Percentiles rank a stretch among this genome's conserved stretches.
Evolutionary conservation across 2,888 invertebrate species (phyloP).

Genomic region (Melolontha melolontha): DNA sequence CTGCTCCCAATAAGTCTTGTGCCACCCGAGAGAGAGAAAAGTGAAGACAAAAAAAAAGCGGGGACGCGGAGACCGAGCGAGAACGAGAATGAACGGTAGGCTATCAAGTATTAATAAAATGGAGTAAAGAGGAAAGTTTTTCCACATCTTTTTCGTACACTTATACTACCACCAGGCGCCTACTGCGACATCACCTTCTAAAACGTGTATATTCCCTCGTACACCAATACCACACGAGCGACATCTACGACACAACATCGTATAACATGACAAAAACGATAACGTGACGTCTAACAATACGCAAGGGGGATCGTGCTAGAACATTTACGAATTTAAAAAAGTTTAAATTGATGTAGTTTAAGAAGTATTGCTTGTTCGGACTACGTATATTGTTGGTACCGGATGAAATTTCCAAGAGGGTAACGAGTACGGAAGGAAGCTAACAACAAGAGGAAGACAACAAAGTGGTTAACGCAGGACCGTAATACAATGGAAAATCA

Average conservation of each 20-base stretch:
- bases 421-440: neutral
- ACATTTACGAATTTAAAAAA: slow-evolving; percentile 49
- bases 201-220: no score
- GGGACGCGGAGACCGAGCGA: neutral
- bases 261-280: no score
- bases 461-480: no score
- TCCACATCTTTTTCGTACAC: slow-evolving; percentile 1
- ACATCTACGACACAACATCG: no score
- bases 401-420: neutral
- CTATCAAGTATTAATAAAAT: slow-evolving; percentile 34
- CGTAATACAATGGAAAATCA: no score
- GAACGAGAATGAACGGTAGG: slow-evolving; percentile 3
- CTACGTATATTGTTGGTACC: neutral
- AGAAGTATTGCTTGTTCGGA: slow-evolving; percentile 41
- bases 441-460: neutral
- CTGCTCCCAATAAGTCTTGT: slow-evolving; percentile 11
- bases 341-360: slow-evolving; percentile 50
- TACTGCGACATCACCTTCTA: no score
- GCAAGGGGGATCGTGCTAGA: neutral
- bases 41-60: neutral
- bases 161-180: no score
- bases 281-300: neutral
- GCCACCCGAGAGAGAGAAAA: neutral
- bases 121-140: slow-evolving; percentile 24
- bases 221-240: no score